A percentile compares a stretch with the other conserved stretches of the same genome.
These are phyloP conservation scores for Rousettus leschenaultii DNA, from an alignment of 2,113 vertebrate species.

Conservation along the genomic window DNA sequence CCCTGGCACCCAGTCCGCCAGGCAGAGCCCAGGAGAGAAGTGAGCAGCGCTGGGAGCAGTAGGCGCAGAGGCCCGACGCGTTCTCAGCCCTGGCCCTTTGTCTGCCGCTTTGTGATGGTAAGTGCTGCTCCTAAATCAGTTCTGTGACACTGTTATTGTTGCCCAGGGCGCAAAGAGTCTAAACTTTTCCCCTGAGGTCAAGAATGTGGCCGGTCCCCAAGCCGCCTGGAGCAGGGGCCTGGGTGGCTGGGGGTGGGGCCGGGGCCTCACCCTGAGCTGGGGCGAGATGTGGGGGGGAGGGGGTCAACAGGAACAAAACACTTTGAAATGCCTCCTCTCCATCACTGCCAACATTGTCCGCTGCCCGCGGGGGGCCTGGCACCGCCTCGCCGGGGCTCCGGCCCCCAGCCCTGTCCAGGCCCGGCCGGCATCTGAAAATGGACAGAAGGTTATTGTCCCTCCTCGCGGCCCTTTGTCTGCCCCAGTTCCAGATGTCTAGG, in stretches of 20 bases:
- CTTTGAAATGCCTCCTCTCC: constrained; percentile 88
- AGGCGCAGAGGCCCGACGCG: not conserved
- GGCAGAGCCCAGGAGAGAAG: not conserved
- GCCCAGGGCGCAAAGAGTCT: constrained; percentile 80
- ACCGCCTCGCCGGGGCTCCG: constrained; percentile 83
- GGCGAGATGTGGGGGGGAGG: constrained; percentile 55
- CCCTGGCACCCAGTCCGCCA: not conserved
- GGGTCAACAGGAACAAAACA: constrained; percentile 87
- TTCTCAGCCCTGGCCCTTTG: constrained; percentile 82
- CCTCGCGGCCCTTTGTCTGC: constrained; percentile 80
- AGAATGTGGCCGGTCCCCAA: constrained; percentile 86
- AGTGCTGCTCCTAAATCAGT: constrained; percentile 85
- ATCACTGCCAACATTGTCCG: constrained; percentile 89
- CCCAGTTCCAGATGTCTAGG: constrained; percentile 83
- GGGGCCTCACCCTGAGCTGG: constrained; percentile 77
- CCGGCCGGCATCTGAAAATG: constrained; percentile 83
- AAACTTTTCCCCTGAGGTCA: constrained; percentile 85
- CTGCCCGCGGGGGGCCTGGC: constrained; percentile 88
- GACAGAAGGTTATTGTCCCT: constrained; percentile 87
- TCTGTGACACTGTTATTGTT: constrained; percentile 87
- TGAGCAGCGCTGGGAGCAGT: not conserved
- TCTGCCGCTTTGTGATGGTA: constrained; percentile 85
- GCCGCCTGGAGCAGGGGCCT: constrained; percentile 71
- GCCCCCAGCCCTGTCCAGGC: constrained; percentile 82
- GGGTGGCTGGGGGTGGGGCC: constrained; percentile 82